Base-by-base conservation (phyloP, 2,797 vertebrate species). In the Falco columbarius region DNA sequence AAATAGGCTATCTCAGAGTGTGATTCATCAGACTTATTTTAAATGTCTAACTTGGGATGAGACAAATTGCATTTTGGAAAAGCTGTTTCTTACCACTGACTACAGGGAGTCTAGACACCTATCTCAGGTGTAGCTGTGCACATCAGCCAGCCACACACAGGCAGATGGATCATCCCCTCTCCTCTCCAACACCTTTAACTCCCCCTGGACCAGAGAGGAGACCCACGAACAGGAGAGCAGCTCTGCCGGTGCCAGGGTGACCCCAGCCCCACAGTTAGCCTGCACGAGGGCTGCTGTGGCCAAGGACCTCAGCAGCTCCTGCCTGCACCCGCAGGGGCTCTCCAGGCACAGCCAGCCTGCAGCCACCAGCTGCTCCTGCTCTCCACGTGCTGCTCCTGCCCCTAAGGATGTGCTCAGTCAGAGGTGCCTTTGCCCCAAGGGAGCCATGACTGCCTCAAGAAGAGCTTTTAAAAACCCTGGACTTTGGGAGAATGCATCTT, bases 1-100 rank as follows among this genome's bases (percentile, higher is more conserved):
- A 52, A 88, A 63, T 3, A 27, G 88, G 21, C 91, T 81, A 59
- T 76, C 81, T 67, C 83, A 26, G 91, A 76, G 74, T 0, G 49
- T 84, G 91, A 95, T 90, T 84, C 91, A 88, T 93, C 91, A 90
- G 83, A 18, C 70, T 87, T 47, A 76, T 76, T 93, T 72, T 84
- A 84, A 88, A 84, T 49, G 83, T 54, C 91, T 75, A 84, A 61
- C 87, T 67, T 3, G n/a, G 79, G 87, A 76, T 40, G 55, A 90
- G 70, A 87, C 13, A 32, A 81, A 93, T 73, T 49, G 75, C 51
- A 12, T 88, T 59, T 12, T 15, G 72, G 80, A 62, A 73, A 80
- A 95, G 91, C 94, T 91, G 54, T 88, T 95, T 91, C 88, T 81
- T 62, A 23, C 44, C 49, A 3, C 26, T 7, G 80, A 21, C 80